Percentiles rank a stretch among this genome's conserved stretches.
Evolutionary conservation across 2,888 invertebrate species (phyloP).

Genomic region (Pogonocherus hispidulus): DNA sequence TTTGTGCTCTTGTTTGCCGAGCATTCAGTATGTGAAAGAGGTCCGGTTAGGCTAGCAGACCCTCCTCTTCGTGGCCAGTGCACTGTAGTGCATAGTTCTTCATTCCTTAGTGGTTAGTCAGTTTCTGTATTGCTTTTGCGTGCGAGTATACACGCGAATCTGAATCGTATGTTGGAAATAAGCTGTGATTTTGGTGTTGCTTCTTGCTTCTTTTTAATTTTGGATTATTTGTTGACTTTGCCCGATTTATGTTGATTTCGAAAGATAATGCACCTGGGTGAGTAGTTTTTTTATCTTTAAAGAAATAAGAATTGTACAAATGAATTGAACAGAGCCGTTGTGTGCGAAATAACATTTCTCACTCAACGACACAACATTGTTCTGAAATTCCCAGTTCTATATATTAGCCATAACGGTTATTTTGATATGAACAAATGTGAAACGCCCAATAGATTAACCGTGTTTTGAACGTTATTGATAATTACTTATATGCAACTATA

Average conservation of each 20-base stretch:
- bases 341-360: too few species aligned
- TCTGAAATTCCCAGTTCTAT: too few species aligned
- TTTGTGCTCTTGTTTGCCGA: constrained; percentile 5
- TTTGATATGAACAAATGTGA: too few species aligned
- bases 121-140: neutral
- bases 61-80: neutral
- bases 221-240: constrained; percentile 4
- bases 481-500: too few species aligned
- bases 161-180: constrained; percentile 1
- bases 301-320: too few species aligned
- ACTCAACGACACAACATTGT: too few species aligned
- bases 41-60: constrained; percentile 27
- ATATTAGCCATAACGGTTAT: too few species aligned
- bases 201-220: constrained; percentile 6
- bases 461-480: too few species aligned
- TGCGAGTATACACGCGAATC: neutral
- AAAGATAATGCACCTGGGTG: constrained; percentile 26
- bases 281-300: too few species aligned
- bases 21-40: constrained; percentile 16
- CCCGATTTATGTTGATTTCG: constrained; percentile 27
- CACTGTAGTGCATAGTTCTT: constrained; percentile 7
- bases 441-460: too few species aligned
- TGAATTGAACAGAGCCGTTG: too few species aligned
- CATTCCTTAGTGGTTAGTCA: constrained; percentile 29
- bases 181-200: neutral